A percentile compares a stretch with the other conserved stretches of the same genome.
Conservation (phyloP, 1,140 invertebrate genomes). For the Philaenus spumarius region DNA sequence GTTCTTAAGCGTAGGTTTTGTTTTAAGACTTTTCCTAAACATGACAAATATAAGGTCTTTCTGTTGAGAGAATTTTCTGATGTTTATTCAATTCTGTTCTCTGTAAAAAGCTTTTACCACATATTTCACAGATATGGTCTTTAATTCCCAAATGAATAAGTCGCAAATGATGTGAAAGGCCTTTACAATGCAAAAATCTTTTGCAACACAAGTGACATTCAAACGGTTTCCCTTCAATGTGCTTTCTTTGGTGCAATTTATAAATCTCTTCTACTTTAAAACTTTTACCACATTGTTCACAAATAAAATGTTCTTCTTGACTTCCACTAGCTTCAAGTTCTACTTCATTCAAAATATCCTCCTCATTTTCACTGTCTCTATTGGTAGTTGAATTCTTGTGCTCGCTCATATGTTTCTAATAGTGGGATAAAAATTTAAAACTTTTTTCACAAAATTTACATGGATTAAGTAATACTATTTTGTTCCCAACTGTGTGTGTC, state of each 20-base stretch:
- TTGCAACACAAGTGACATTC: constrained; percentile 17
- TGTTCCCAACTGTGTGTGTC: too few species aligned
- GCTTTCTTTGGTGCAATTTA: constrained; percentile 12
- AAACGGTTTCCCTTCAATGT: constrained; percentile 1
- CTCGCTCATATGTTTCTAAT: too few species aligned
- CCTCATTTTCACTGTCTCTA: too few species aligned
- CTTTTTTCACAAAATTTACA: too few species aligned
- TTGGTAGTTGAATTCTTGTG: too few species aligned
- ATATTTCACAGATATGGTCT: constrained; percentile 15
- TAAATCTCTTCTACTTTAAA: not conserved
- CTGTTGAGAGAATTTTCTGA: constrained; percentile 56
- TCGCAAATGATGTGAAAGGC: constrained; percentile 4
- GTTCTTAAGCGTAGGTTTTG: not conserved
- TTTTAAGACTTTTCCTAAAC: constrained; percentile 54
- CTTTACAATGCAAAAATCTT: constrained; percentile 5
- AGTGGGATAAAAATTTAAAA: too few species aligned
- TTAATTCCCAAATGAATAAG: constrained; percentile 1
- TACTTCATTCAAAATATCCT: not conserved
- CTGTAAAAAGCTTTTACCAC: not conserved
- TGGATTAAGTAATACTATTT: too few species aligned
- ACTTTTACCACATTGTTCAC: constrained; percentile 14
- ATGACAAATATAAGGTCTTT: constrained; percentile 62
- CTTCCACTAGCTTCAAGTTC: not conserved
- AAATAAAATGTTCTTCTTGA: not conserved
- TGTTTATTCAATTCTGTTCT: constrained; percentile 2